Base-by-base conservation (phyloP, 1,140 invertebrate genomes). In the Triops longicaudatus region DNA sequence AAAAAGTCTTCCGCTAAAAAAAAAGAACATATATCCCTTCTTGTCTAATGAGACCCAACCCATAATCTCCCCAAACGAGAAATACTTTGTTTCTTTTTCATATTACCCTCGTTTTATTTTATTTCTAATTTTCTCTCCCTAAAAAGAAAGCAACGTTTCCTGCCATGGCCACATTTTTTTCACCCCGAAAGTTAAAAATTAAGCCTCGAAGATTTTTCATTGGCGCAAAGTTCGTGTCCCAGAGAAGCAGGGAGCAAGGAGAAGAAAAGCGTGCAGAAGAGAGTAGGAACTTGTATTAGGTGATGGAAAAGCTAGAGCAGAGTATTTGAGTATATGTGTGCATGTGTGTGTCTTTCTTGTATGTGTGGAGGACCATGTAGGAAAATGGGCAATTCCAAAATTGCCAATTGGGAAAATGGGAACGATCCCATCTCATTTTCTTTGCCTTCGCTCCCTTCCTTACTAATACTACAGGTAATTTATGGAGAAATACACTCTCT, bases 1-100 rank as follows among this genome's bases (percentile, higher is more conserved):
- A 63, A 63, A 63, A 63, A 63, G 3, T 37, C 31, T 37, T 7
- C 31, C 31, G 31, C 31, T 4, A 22, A 63, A 63, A 63, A 63
- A 63, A 3, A 63, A 22, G 14, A 6, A n/a, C 10, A 3, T 63
- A 17, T 63, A 63, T 37, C 50, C 50, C 50, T 63, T 63, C 50
- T 63, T 63, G 50, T 63, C 50, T 63, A 63, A 63, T 63, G 50
- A 63, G 50, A 63, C 50, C 50, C 50, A 63, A 63, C 50, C 50
- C 50, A 63, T 22, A 63, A 63, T 63, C 50, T 63, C 14, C 50
- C 50, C 31, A 37, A 63, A 63, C 50, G 50, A 63, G 17, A n/a
- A 22, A 63, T 14, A 22, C 50, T 63, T 17, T 14, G 9, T 4
- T 63, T 63, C 22, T 63, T 63, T 63, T 63, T 37, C 31, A 37